Evolutionary conservation across 2,113 vertebrate genomes (phyloP), one percentile per base, ranked within the genome.

Genomic region (Atractosteus spatula): DNA sequence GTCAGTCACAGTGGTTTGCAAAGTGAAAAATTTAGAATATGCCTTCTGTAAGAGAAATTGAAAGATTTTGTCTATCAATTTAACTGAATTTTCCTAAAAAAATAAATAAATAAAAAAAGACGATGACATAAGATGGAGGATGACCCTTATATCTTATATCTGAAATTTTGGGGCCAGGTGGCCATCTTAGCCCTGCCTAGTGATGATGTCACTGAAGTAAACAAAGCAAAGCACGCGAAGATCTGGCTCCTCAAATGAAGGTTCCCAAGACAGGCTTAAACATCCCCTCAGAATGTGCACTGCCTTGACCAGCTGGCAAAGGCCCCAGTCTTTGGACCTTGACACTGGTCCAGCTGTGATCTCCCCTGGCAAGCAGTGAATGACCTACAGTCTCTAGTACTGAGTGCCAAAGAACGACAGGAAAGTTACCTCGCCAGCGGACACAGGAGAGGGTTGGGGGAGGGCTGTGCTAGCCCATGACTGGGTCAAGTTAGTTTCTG

Each of bases 311-410:
- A 71, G 72, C 44, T 57, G 54, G 64, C 56, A 62, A 56, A 44
- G 51, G 55, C 45, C 42, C 44, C 14, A 44, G 44, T 5, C 13
- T 68, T 55, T 79, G 76, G 29, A 55, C 68, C 71, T 72, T 68
- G 71, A 77, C 78, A 72, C 67, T 13, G 71, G 14, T 70, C 69
- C 75, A 77, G 77, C 55, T 68, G 71, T 57, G 75, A 74, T 79
- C 79, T 76, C 72, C 70, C 62, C 84, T 91, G 88, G 90, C 88
- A 89, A 71, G n/a, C 64, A 54, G 75, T 90, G 85, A 91, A 91
- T 88, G 86, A 89, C 78, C 80, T 80, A 81, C 85, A 83, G 84
- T 91, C 81, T 83, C 76, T 65, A 74, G 79, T 69, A 80, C 69
- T 63, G 62, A 68, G 54, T 75, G 75, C 68, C 79, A 62, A 29